Conservation (phyloP, 2,797 vertebrate species). For the Syngnathus acus region DNA sequence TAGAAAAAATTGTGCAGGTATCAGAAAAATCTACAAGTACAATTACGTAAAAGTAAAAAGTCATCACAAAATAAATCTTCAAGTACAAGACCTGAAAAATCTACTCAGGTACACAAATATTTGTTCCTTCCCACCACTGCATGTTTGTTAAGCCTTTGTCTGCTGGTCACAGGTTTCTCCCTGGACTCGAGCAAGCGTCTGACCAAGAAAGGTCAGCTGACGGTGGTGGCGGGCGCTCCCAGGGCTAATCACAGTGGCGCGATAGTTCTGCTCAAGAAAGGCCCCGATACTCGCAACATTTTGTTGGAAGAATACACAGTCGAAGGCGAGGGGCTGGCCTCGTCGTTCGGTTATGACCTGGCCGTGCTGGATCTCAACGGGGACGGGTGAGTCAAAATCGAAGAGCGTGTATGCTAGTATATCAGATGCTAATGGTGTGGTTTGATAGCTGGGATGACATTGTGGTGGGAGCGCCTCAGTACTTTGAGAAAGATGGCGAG, state of each 20-base stretch:
- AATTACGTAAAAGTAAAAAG: neutral
- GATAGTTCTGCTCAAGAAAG: slow-evolving; percentile 83
- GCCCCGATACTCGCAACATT: neutral
- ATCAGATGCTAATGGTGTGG: neutral
- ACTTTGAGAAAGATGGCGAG: slow-evolving; percentile 81
- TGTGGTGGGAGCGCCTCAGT: slow-evolving; percentile 93
- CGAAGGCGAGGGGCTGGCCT: slow-evolving; percentile 87
- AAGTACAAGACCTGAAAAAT: neutral
- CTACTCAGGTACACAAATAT: neutral
- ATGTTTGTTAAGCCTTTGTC: neutral
- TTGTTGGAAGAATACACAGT: slow-evolving; percentile 71
- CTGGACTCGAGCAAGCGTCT: slow-evolving; percentile 84
- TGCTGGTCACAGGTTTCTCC: slow-evolving; percentile 80
- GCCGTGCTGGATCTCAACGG: slow-evolving; percentile 87
- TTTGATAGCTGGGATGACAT: slow-evolving; percentile 88
- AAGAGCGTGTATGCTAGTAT: neutral
- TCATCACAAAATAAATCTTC: neutral
- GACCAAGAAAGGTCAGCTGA: slow-evolving; percentile 73
- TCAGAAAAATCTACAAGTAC: neutral
- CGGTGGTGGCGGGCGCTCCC: slow-evolving; percentile 91
- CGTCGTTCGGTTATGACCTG: slow-evolving; percentile 94
- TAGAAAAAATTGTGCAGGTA: neutral
- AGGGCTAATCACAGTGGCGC: slow-evolving; percentile 89
- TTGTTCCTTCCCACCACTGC: too few species aligned
- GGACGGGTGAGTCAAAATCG: slow-evolving; percentile 74